Percentiles rank a stretch among this genome's conserved stretches.
phyloP scores from a whole-genome alignment of 2,113 vertebrate genomes.

The Eublepharis macularius region DNA sequence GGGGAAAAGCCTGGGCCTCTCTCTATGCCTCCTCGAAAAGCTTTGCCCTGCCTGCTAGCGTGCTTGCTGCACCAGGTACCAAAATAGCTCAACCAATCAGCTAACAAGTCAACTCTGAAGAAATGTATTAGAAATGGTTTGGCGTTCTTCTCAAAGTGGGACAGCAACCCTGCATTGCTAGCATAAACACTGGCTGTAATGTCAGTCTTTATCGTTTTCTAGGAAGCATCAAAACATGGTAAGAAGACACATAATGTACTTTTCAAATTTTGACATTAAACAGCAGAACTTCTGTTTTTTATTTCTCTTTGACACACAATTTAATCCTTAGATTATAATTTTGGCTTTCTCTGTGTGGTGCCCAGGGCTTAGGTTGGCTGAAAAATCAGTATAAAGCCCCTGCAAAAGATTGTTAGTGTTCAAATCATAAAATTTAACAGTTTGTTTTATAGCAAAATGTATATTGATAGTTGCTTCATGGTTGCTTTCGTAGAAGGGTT shows the following conservation, averaged over 20 bases:
- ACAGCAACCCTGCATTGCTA: neutral
- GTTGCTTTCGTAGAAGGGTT: conserved; percentile 10
- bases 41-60: too few relatives aligned
- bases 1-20: too few relatives aligned
- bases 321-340: conserved; percentile 13
- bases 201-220: neutral
- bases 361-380: conserved; percentile 5
- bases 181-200: neutral
- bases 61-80: too few relatives aligned
- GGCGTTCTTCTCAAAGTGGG: neutral
- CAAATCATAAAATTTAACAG: conserved; percentile 30
- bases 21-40: too few relatives aligned
- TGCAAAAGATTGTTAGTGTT: conserved; percentile 21
- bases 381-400: neutral
- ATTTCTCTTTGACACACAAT: neutral
- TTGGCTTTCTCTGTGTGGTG: neutral
- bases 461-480: neutral
- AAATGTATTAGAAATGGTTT: neutral
- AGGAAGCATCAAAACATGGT: neutral
- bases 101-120: neutral
- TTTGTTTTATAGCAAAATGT: conserved; percentile 30
- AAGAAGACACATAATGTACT: neutral
- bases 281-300: neutral
- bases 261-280: neutral
- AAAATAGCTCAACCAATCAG: too few relatives aligned